phyloP scores from a whole-genome alignment of 1,140 invertebrate genomes.

The Drosophila sp. region DNA sequence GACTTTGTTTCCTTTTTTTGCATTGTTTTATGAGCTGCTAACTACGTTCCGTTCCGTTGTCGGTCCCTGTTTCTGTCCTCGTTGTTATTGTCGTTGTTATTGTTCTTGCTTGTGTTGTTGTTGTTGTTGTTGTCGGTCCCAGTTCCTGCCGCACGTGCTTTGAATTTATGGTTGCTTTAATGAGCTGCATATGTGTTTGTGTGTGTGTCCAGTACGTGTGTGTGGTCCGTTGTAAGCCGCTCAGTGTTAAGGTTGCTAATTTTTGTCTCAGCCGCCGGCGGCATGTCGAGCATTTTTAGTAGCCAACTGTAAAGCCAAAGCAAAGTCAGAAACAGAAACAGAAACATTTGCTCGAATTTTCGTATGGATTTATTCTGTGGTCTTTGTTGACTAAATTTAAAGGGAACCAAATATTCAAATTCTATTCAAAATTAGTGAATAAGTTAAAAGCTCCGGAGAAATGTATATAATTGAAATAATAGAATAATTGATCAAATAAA shows the following conservation, averaged over 20 bases:
- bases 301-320: conserved; percentile 33
- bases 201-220: conserved; percentile 43
- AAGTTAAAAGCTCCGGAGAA: too few relatives aligned
- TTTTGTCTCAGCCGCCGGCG: conserved; percentile 66
- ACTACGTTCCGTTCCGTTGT: conserved; percentile 67
- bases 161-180: conserved; percentile 74
- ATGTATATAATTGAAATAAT: not conserved
- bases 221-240: conserved; percentile 53
- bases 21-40: conserved; percentile 82
- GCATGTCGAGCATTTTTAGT: conserved; percentile 75
- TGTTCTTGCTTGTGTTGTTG: conserved; percentile 25
- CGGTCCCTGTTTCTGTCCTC: conserved; percentile 24
- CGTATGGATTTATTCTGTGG: conserved; percentile 53
- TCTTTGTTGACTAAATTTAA: conserved; percentile 48
- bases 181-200: conserved; percentile 72
- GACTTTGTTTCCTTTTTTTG: conserved; percentile 14
- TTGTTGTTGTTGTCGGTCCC: conserved; percentile 40
- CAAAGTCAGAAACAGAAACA: conserved; percentile 38
- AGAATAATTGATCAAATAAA: conserved; percentile 24
- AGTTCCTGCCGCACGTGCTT: conserved; percentile 68
- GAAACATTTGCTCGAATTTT: conserved; percentile 38
- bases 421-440: conserved; percentile 25
- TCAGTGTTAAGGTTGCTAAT: conserved; percentile 69
- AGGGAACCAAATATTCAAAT: conserved; percentile 42
- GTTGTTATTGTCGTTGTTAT: conserved; percentile 18